Evolutionary conservation across 1,140 invertebrate species (phyloP).

Genomic region (Linepithema humile): DNA sequence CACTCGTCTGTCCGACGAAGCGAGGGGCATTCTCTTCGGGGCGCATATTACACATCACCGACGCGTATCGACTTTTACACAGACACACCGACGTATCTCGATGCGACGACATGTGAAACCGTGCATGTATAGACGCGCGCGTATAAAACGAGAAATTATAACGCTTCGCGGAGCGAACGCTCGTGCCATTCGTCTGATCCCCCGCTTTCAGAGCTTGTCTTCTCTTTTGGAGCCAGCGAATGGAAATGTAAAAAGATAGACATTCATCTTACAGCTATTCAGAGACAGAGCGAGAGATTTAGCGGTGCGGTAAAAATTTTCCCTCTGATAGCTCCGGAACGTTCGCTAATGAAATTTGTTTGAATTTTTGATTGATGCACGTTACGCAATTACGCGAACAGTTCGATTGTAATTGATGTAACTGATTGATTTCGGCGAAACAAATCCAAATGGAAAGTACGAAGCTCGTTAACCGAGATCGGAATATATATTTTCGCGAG

Average conservation of each 20-base stretch:
- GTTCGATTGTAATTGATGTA: neutral
- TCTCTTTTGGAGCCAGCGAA: neutral
- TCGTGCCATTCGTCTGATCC: neutral
- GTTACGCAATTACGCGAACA: neutral
- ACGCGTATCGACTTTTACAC: conserved; percentile 51
- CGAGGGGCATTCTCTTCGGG: conserved; percentile 34
- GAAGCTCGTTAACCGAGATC: conserved; percentile 4
- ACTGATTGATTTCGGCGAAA: neutral
- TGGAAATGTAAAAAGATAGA: neutral
- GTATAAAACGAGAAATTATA: conserved; percentile 50
- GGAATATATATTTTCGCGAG: neutral
- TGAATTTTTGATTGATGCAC: neutral
- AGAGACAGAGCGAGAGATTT: neutral
- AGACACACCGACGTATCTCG: neutral
- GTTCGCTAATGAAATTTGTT: neutral
- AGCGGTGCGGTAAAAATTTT: neutral
- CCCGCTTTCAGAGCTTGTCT: neutral
- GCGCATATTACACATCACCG: conserved; percentile 40
- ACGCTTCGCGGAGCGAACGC: conserved; percentile 41
- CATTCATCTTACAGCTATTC: neutral
- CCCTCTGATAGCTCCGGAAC: too few species aligned
- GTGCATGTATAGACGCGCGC: conserved; percentile 50
- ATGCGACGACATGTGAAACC: conserved; percentile 22
- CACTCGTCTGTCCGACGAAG: neutral
- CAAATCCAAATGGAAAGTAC: conserved; percentile 14